Base-by-base conservation (phyloP, 1,140 invertebrate genomes). In the Bacillus rossius region DNA sequence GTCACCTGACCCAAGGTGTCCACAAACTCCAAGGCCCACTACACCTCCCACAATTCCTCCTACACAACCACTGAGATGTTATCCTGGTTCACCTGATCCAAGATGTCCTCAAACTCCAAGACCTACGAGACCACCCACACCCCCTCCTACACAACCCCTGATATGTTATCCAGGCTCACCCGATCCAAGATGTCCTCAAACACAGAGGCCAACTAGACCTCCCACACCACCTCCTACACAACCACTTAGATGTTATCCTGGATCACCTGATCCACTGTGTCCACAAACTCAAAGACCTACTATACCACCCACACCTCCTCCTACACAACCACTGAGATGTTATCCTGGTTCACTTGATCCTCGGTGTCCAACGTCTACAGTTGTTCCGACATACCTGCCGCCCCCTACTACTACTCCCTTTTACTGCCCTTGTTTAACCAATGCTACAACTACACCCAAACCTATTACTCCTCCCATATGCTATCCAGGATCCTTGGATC, bases 1-100 rank as follows among this genome's bases (percentile, higher is more conserved):
- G 47, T 70, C 66, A 23, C 68, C 59, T 10, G 73, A 77, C 64
- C 71, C 75, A 10, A 67, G 74, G 20, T 77, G 75, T 57, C 70
- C 69, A 1, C 51, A 51, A 16, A n/a, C n/a, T n/a, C n/a, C n/a
- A n/a, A n/a, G n/a, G n/a, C n/a, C n/a, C n/a, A n/a, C n/a, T n/a
- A n/a, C n/a, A n/a, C 8, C 52, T 14, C 16, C 56, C 48, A 1
- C 17, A 29, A 37, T 26, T 16, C 34, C 55, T 45, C 54, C 45
- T n/a, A 57, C 23, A 50, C 37, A 17, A 53, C 43, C 17, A 10
- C 40, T 29, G 37, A 60, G 16, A 40, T 55, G 25, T 41, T 71
- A 69, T 57, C 70, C 69, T 55, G 71, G 72, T 2, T 69, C 65
- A 43, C 65, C 50, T 10, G 73, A 72, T 59, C 67, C 53, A n/a